phyloP scores from a whole-genome alignment of 1,140 invertebrate genomes.

The Ceratoteleas bidentatus region DNA sequence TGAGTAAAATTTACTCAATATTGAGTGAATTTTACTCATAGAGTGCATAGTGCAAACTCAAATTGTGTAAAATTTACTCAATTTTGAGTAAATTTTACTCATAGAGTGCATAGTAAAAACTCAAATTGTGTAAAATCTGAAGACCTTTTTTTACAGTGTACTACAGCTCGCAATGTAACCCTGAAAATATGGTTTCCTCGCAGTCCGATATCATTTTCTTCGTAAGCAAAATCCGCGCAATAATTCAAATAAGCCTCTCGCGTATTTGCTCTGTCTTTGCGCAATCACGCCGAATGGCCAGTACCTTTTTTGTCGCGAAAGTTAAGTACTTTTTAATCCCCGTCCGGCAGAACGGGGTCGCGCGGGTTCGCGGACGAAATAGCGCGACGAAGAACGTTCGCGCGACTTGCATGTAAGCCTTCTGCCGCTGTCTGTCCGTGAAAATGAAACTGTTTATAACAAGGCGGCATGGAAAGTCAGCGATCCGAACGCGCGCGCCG shows the following conservation, averaged over 20 bases:
- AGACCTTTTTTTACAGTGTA: no score
- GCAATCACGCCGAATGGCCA: conserved; percentile 43
- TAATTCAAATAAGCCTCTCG: neutral
- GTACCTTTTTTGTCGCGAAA: conserved; percentile 28
- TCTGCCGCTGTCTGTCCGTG: conserved; percentile 52
- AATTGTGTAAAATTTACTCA: no score
- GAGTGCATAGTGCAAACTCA: no score
- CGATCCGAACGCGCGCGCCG: conserved; percentile 47
- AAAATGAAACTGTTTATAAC: conserved; percentile 69
- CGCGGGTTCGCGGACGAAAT: conserved; percentile 44
- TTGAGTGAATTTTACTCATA: no score
- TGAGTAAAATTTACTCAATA: no score
- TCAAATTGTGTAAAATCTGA: no score
- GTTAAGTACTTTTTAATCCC: conserved; percentile 64
- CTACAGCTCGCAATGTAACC: no score
- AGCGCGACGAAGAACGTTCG: conserved; percentile 51
- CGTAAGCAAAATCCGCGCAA: no score
- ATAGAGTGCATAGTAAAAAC: no score
- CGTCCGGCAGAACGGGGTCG: conserved; percentile 28
- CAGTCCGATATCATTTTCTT: no score
- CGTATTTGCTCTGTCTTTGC: conserved; percentile 5
- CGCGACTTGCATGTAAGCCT: conserved; percentile 56
- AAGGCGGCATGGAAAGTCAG: conserved; percentile 62
- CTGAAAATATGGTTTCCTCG: no score
- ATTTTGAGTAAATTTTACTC: no score